Conservation (phyloP, 1,140 invertebrate genomes). For the Lordiphosa mommai region DNA sequence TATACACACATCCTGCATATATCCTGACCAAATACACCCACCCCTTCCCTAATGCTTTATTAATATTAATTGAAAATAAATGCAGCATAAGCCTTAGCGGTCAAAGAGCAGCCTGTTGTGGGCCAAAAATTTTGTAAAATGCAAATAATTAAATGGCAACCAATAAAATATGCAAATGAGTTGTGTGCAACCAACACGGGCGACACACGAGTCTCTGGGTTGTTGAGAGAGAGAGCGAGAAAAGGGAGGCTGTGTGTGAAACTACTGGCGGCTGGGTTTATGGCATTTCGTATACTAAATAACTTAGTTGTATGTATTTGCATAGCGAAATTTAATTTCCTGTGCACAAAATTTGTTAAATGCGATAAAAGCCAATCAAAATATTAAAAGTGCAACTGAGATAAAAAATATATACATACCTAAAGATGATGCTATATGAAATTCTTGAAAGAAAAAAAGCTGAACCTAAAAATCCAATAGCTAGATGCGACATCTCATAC, state of each 20-base stretch:
- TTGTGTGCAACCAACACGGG: conserved; percentile 28
- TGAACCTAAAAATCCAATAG: too few relatives aligned
- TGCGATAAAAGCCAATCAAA: conserved; percentile 25
- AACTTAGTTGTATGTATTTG: conserved; percentile 41
- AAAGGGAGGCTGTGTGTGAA: too few relatives aligned
- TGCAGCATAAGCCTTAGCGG: conserved; percentile 60
- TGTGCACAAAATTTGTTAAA: conserved; percentile 40
- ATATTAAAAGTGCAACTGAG: too few relatives aligned
- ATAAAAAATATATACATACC: background rate
- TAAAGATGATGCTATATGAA: too few relatives aligned
- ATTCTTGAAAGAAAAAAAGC: too few relatives aligned
- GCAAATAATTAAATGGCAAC: conserved; percentile 75
- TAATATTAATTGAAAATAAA: conserved; percentile 78
- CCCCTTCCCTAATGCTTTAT: conserved; percentile 40
- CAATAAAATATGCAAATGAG: conserved; percentile 77
- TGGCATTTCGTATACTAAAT: conserved; percentile 35
- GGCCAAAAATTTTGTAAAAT: conserved; percentile 60
- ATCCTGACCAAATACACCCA: background rate
- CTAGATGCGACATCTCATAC: too few relatives aligned
- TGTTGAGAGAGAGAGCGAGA: too few relatives aligned
- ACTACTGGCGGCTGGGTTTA: conserved; percentile 5
- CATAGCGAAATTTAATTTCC: conserved; percentile 49
- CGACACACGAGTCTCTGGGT: conserved; percentile 17
- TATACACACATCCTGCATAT: background rate
- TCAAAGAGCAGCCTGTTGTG: conserved; percentile 29